Base-by-base conservation (phyloP, 2,888 invertebrate genomes). In the Rhabditoides inermis region DNA sequence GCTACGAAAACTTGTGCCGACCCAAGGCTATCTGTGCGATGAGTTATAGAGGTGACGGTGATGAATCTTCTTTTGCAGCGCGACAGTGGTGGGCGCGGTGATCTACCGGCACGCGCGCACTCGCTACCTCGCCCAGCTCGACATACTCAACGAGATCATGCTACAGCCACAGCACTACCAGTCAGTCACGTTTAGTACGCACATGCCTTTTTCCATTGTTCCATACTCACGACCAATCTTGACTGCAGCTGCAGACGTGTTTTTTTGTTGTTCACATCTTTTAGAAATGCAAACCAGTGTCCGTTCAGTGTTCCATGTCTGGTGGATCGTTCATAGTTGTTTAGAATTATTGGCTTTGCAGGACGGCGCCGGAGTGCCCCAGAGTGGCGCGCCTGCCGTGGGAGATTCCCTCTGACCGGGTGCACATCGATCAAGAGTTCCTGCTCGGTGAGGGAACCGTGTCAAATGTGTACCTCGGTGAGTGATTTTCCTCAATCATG, bases 391-490 rank as follows among this genome's bases (percentile, higher is more conserved):
- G 60, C 10, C 48, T 68, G 15, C 65, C 68, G n/a, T 68, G 68
- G 68, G 68, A 68, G 45, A 62, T 66, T 22, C 62, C 66, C 37
- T 54, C 61, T 0, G 66, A 68, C 15, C 60, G 58, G 12, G 61
- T 68, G 15, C 61, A 66, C 42, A 56, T 68, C 28, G 64, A 68
- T 45, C 58, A 49, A 2, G 63, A 68, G 23, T 66, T 64, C 22
- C 49, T 65, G 10, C 51, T 68, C 2, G 68, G 65, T 28, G 65
- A 68, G 46, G 65, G 64, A 6, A 65, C 64, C 15, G 60, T 62
- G 22, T 63, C 61, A 1, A 63, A 66, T 44, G 66, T 68, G 10
- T 68, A 63, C 39, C 40, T 62, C 32, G 59, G 59, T 59, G 36
- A 42, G 23, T 18, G 10, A n/a, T 10, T 12, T 12, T 25, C 18